These are phyloP conservation scores for Xylota sylvarum DNA, from an alignment of 2,888 invertebrate genomes.

Conservation along the genomic window DNA sequence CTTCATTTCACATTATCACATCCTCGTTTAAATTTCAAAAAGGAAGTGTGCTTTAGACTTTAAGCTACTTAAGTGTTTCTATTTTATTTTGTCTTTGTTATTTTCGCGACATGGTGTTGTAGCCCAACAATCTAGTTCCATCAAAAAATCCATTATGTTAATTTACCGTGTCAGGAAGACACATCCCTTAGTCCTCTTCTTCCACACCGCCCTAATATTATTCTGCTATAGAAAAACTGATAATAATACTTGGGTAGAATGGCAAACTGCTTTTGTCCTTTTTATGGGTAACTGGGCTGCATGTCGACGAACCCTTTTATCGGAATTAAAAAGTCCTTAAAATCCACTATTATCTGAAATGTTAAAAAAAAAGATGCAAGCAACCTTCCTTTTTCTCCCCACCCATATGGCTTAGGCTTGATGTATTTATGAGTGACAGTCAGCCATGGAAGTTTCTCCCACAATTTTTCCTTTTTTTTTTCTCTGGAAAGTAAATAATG, in stretches of 20 bases:
- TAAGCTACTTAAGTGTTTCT: conserved; percentile 75
- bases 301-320: conserved; percentile 76
- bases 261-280: conserved; percentile 74
- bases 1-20: conserved; percentile 59
- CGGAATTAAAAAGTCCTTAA: conserved; percentile 76
- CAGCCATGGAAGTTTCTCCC: conserved; percentile 29
- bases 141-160: conserved; percentile 75
- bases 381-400: conserved; percentile 37
- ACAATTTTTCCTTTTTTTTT: conserved; percentile 11
- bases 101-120: conserved; percentile 65
- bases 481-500: conserved; percentile 33
- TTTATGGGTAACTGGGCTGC: conserved; percentile 75
- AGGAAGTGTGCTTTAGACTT: conserved; percentile 63
- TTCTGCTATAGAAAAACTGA: conserved; percentile 64
- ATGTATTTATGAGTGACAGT: conserved; percentile 70
- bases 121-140: conserved; percentile 68
- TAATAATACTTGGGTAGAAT: conserved; percentile 70
- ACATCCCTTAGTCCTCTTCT: conserved; percentile 55
- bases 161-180: conserved; percentile 74
- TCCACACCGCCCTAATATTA: conserved; percentile 57
- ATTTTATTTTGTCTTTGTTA: conserved; percentile 66
- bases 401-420: conserved; percentile 52
- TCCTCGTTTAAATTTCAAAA: conserved; percentile 59
- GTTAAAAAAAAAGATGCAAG: conserved; percentile 42
- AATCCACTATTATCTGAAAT: conserved; percentile 71